Evolutionary conservation across 2,888 invertebrate species (phyloP), one percentile per base, ranked within the genome.

Genomic region (Therioaphis trifolii): DNA sequence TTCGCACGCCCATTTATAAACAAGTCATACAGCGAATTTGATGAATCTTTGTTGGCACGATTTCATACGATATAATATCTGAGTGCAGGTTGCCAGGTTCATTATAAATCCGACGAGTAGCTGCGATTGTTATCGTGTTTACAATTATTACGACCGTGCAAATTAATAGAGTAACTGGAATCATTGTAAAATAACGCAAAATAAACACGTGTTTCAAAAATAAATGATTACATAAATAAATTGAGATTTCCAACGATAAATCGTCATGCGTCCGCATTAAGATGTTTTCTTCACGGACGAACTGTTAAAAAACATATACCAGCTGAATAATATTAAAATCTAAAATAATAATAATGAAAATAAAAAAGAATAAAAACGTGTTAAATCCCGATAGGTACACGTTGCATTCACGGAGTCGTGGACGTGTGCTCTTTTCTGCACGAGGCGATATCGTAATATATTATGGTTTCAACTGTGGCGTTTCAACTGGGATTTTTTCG

Each of bases 111-210:
- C 24, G 24, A 58, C 5, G 74, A 74, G 40, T 27, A 27, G 2
- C 46, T n/a, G n/a, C 12, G 72, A 49, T 72, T 52, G 27, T 5
- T 18, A 71, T 72, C 69, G 4, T 49, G n/a, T 52, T 49, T 71
- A 49, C 49, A 49, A 71, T 29, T n/a, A n/a, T n/a, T 69, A 29
- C 9, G n/a, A 55, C 55, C 55, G n/a, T 55, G 55, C 55, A 55
- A 55, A 55, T 55, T 55, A 21, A 12, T 49, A 49, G 46, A 2
- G 46, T 49, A 3, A 14, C 15, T 3, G 9, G 12, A 55, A 55
- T 43, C 43, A 9, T 43, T 43, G 43, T 43, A 43, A 43, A 43
- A 43, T 9, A 9, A 43, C n/a, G 5, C 55, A 55, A 55, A 55
- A 5, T 9, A 7, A n/a, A n/a, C n/a, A 52, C n/a, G n/a, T n/a